Percentiles rank a stretch among this genome's conserved stretches.
phyloP scores from a whole-genome alignment of 2,888 invertebrate species.

The Andrena trimmerana region DNA sequence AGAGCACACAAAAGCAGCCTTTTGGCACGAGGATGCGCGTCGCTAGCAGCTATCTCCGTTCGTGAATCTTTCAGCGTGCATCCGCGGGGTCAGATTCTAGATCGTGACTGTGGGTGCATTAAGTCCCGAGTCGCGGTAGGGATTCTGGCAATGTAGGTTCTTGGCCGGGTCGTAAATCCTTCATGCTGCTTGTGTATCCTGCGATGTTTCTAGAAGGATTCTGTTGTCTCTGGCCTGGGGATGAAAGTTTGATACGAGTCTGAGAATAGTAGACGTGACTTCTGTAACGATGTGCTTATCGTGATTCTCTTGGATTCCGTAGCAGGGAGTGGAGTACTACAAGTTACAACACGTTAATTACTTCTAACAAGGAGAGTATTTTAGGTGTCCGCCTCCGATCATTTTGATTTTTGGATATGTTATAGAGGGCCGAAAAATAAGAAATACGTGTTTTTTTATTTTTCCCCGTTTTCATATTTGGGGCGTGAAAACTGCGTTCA shows the following conservation, averaged over 20 bases:
- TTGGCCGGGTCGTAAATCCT: slow-evolving; percentile 11
- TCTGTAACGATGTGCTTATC: too few species aligned
- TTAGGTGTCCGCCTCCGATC: too few species aligned
- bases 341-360: too few species aligned
- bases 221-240: neutral
- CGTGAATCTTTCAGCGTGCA: slow-evolving; percentile 30
- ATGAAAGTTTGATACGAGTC: neutral
- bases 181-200: neutral
- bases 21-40: neutral
- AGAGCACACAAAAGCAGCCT: neutral
- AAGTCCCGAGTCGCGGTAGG: neutral
- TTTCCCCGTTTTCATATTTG: too few species aligned
- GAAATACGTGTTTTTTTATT: too few species aligned
- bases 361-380: too few species aligned
- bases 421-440: too few species aligned
- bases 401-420: too few species aligned
- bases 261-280: neutral
- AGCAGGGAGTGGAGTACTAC: too few species aligned
- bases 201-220: neutral
- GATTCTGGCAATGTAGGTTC: neutral
- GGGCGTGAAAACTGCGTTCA: too few species aligned
- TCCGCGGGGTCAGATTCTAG: slow-evolving; percentile 23
- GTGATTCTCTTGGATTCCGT: too few species aligned
- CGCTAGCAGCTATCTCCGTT: slow-evolving; percentile 9
- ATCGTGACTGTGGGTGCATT: slow-evolving; percentile 7